A percentile compares a stretch with the other conserved stretches of the same genome.
Conservation (phyloP, 2,888 invertebrate genomes). For the Nomada lathburiana region DNA sequence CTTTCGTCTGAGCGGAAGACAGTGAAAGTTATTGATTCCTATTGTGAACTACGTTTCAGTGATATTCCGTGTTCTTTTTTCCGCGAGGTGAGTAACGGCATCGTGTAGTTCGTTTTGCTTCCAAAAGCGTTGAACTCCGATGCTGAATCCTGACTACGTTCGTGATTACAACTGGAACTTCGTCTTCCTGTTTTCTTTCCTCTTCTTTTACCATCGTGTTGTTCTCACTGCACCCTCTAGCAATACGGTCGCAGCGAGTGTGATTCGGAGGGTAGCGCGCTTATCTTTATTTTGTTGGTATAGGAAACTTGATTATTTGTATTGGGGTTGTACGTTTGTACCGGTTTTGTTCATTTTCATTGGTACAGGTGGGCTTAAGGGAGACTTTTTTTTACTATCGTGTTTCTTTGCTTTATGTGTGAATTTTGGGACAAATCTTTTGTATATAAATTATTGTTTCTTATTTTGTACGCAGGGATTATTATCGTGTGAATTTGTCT, state of each 20-base stretch:
- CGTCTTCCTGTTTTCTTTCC: background rate
- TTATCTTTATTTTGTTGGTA: background rate
- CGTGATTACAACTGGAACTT: background rate
- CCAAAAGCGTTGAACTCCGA: conserved; percentile 6
- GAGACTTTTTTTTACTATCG: background rate
- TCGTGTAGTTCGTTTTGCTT: conserved; percentile 22
- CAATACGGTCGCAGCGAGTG: conserved; percentile 14
- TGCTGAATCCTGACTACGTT: background rate
- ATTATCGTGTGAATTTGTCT: background rate
- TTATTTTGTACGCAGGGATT: conserved; percentile 8
- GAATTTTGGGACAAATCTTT: too few relatives aligned
- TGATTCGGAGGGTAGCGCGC: too few relatives aligned
- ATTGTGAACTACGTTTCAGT: conserved; percentile 46
- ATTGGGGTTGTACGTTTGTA: background rate
- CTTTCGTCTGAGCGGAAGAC: conserved; percentile 35
- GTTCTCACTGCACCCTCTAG: background rate
- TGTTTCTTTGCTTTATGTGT: background rate
- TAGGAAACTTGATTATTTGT: background rate
- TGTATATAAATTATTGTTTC: background rate
- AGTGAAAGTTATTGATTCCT: conserved; percentile 72
- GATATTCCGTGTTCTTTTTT: conserved; percentile 42
- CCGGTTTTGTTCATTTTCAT: background rate
- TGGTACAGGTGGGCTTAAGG: too few relatives aligned
- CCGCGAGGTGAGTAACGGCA: conserved; percentile 55
- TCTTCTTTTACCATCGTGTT: conserved; percentile 1